Base-by-base conservation (phyloP, 2,888 invertebrate genomes). In the Chrysodeixis includens region DNA sequence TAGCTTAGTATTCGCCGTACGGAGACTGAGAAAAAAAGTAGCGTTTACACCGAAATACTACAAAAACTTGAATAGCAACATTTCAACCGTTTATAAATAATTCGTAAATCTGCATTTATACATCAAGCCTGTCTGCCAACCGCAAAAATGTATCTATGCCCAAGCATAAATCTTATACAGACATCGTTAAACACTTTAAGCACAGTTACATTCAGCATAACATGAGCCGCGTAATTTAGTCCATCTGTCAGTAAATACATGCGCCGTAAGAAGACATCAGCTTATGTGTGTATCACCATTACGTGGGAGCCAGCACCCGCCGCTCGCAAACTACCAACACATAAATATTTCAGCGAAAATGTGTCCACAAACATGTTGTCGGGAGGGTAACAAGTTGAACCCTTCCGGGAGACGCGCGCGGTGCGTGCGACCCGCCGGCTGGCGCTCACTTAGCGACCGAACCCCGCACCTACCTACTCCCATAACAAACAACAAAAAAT, bases 261-360 rank as follows among this genome's bases (percentile, higher is more conserved):
- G 18, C 9, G 18, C 46, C 40, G n/a, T 49, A 49, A 49, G 20
- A 20, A 49, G 46, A 49, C 46, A 49, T 49, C 46, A 18, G 46
- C 46, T 49, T 49, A 49, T 49, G 46, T 49, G 18, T 49, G 18
- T 49, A 49, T 49, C 46, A 20, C 46, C 20, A 20, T 49, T 20
- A 49, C 46, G 46, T 49, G 46, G 46, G 46, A 49, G 20, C 46
- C 6, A 14, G 9, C 22, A 6, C 22, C 12, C 20, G 14, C 26
- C 26, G 14, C 52, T 26, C 6, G 26, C 22, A 3, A 55, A 69
- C 56, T 49, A 44, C 44, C 63, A 46, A 35, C 54, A 51, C 56
- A 60, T 69, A 26, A 57, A 72, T 74, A 63, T 64, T 64, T 53
- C 30, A 56, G 53, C 14, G 9, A 52, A 44, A 64, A 49, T 20